phyloP scores from a whole-genome alignment of 2,888 invertebrate species.

The Tipula unca region DNA sequence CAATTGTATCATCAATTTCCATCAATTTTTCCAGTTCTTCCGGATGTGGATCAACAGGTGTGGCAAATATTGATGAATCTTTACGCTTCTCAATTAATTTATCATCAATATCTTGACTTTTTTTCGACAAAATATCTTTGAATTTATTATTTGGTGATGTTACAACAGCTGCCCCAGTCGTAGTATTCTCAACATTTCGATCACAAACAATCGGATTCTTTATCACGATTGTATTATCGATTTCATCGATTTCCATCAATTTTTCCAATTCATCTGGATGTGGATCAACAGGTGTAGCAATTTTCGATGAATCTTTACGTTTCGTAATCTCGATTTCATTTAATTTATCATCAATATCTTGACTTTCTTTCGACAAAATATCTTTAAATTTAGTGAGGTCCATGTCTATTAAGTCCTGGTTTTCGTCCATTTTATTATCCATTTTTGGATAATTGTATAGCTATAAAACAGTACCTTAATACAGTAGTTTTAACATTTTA shows the following conservation, averaged over 20 bases:
- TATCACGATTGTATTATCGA: background rate
- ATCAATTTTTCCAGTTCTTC: background rate
- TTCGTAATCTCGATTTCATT: background rate
- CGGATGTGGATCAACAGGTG: background rate
- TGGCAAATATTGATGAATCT: background rate
- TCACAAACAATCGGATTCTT: background rate
- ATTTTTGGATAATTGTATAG: background rate
- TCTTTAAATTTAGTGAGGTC: background rate
- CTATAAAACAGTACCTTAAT: background rate
- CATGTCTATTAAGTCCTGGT: background rate
- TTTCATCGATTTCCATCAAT: background rate
- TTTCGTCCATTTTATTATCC: background rate
- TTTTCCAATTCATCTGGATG: background rate
- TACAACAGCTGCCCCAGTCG: no score
- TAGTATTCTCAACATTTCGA: background rate
- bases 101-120: slow-evolving; percentile 18
- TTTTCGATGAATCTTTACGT: background rate
- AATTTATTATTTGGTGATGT: no score
- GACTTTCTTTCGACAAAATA: slow-evolving; percentile 15
- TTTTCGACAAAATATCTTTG: background rate
- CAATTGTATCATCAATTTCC: slow-evolving; percentile 8
- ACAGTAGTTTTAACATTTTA: background rate
- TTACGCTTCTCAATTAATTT: background rate
- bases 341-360: slow-evolving; percentile 15
- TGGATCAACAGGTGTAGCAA: background rate